These are phyloP conservation scores for Lipotes vexillifer DNA, from an alignment of 2,113 vertebrate species.

Conservation along the genomic window DNA sequence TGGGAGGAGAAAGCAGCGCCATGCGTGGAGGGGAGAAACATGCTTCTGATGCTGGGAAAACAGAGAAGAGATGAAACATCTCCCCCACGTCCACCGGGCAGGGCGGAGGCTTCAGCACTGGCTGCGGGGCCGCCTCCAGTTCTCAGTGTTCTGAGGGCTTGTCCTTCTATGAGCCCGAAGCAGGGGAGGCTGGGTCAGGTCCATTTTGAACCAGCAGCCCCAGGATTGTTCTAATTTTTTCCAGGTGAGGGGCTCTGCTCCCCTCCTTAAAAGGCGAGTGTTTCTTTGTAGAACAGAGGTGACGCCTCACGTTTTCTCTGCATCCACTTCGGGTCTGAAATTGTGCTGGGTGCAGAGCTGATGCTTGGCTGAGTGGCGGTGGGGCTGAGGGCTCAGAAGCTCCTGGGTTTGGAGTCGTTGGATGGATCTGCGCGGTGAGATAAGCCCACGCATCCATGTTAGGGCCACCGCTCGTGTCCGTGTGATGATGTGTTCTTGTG, in stretches of 20 bases:
- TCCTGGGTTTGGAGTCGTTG: not conserved
- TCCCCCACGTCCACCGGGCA: fast-evolving
- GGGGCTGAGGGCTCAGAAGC: not conserved
- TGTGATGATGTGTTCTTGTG: not conserved
- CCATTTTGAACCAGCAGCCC: no score
- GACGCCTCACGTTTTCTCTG: not conserved
- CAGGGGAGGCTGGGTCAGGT: not conserved
- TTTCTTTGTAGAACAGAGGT: not conserved
- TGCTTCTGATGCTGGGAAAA: not conserved
- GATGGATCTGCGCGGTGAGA: fast-evolving
- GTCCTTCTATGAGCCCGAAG: no score
- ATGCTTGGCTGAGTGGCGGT: not conserved
- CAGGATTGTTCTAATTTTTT: not conserved
- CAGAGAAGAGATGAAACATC: not conserved
- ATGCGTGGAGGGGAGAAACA: fast-evolving
- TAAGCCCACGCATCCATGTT: fast-evolving
- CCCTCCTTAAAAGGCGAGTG: not conserved
- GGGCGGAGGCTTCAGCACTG: no score
- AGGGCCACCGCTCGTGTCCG: fast-evolving
- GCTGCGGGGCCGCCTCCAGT: not conserved
- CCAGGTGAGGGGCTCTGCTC: not conserved
- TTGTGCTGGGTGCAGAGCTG: fast-evolving
- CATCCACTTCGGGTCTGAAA: not conserved
- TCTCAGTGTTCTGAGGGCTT: not conserved
- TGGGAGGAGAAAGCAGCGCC: not conserved